phyloP scores from a whole-genome alignment of 2,797 vertebrate species.

The Catharus ustulatus region DNA sequence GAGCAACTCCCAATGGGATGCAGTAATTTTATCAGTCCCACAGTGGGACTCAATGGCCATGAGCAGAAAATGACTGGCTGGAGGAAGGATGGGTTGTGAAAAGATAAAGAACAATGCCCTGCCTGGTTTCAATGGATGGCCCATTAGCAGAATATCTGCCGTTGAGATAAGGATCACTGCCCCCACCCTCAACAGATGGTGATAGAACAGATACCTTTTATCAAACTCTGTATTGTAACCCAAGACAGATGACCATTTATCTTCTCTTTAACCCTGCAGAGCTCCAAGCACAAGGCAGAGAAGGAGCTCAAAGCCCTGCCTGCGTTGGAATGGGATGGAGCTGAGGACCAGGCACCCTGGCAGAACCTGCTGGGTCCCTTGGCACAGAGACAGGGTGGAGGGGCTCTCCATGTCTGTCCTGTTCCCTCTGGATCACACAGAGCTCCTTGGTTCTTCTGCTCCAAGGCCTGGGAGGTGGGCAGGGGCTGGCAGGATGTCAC shows the following conservation, averaged over 20 bases:
- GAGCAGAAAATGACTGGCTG: no score
- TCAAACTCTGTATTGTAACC: no score
- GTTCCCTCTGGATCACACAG: neutral
- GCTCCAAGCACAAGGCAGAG: neutral
- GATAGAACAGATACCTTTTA: no score
- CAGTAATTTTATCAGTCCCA: no score
- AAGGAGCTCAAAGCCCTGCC: neutral
- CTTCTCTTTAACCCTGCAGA: neutral
- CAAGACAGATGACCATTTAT: neutral
- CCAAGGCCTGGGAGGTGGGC: neutral
- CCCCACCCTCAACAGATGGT: no score
- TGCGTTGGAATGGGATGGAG: neutral
- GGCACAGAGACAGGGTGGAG: neutral
- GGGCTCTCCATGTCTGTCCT: neutral
- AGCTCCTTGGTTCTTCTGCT: neutral
- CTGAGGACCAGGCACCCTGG: neutral
- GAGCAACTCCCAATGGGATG: no score
- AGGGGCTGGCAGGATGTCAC: neutral
- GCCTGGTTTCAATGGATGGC: no score
- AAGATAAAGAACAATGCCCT: no score
- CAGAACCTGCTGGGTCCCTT: neutral
- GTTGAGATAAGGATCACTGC: no score
- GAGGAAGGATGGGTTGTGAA: no score
- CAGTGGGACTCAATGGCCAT: no score
- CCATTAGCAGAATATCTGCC: no score